A percentile compares a stretch with the other conserved stretches of the same genome.
phyloP scores from a whole-genome alignment of 1,140 invertebrate species.

The Cydia fagiglandana region DNA sequence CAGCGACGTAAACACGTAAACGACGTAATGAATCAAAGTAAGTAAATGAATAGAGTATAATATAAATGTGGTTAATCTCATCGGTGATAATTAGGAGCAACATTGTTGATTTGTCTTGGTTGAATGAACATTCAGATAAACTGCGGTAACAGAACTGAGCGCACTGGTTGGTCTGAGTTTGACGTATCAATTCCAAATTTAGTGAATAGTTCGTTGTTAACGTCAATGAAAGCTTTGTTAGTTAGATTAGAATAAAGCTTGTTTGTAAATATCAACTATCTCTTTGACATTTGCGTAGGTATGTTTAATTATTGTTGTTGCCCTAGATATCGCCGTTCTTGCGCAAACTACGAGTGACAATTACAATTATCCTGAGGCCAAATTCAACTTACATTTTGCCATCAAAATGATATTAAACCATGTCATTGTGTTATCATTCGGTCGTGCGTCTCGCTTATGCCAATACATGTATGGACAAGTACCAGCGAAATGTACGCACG shows the following conservation, averaged over 20 bases:
- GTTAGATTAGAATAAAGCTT: neutral
- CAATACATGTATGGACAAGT: no score
- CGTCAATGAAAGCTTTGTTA: neutral
- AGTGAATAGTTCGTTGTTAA: neutral
- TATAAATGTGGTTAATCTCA: neutral
- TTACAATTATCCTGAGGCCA: neutral
- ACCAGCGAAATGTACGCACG: no score
- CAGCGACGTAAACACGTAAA: no score
- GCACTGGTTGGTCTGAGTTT: neutral
- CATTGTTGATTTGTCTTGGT: slow-evolving; percentile 1
- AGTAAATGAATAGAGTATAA: neutral
- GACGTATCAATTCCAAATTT: neutral
- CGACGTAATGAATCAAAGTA: no score
- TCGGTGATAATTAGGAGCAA: neutral
- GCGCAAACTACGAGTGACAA: neutral
- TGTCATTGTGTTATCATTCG: no score
- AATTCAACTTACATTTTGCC: no score
- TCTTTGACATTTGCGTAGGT: neutral
- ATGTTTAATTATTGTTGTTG: no score
- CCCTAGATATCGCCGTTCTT: neutral
- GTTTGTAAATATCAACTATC: neutral
- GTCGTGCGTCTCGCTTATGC: no score
- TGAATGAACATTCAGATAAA: slow-evolving; percentile 2
- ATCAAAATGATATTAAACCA: no score
- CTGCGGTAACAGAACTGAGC: neutral